phyloP scores from a whole-genome alignment of 2,113 vertebrate genomes.

The Lycaon pictus region DNA sequence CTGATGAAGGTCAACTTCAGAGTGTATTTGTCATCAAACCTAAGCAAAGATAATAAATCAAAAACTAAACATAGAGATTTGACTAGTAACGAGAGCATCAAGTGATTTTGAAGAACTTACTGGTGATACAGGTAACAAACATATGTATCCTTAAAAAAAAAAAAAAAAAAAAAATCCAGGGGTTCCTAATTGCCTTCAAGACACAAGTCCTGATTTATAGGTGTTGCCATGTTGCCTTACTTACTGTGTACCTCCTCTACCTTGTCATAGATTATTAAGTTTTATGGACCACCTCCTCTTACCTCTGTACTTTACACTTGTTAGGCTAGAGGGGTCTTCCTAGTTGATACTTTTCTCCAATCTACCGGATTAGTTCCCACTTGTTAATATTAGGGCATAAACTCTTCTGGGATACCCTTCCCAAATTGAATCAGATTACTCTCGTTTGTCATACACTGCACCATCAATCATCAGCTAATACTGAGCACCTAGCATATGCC shows the following conservation, averaged over 20 bases:
- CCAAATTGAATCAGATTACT: neutral
- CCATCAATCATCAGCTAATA: neutral
- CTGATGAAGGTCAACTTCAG: slow-evolving; percentile 94
- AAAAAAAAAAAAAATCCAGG: neutral
- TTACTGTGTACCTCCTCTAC: neutral
- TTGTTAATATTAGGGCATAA: neutral
- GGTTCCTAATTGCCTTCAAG: neutral
- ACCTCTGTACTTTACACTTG: neutral
- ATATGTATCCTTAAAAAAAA: neutral
- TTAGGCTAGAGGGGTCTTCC: neutral
- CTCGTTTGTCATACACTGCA: neutral
- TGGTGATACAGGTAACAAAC: neutral
- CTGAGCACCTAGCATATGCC: neutral
- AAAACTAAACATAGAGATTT: slow-evolving; percentile 55
- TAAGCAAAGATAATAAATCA: slow-evolving; percentile 75
- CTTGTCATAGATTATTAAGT: neutral
- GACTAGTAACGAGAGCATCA: slow-evolving; percentile 1
- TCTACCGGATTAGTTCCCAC: neutral
- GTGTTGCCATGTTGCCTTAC: neutral
- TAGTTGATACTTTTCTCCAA: neutral
- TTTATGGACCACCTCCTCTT: neutral
- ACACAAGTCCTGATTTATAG: neutral
- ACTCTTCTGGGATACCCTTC: neutral
- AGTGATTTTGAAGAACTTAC: slow-evolving; percentile 28
- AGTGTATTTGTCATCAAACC: slow-evolving; percentile 97